Evolutionary conservation across 2,797 vertebrate species (phyloP), one percentile per base, ranked within the genome.

Genomic region (Enteromius argenteus): DNA sequence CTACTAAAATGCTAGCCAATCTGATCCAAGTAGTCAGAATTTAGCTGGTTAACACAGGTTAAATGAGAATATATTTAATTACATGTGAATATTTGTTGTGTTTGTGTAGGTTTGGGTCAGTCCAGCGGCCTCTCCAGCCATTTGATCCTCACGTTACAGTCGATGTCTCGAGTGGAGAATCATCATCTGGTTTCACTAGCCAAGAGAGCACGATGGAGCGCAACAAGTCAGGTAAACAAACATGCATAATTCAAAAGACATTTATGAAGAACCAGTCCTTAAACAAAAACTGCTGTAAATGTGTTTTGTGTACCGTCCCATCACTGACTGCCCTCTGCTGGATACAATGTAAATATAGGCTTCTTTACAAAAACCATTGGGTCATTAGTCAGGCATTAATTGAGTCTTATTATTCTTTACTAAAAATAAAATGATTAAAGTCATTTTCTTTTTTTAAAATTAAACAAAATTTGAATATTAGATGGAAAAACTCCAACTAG

Each of bases 151-250:
- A 96, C 86, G 92, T 94, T 27, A 89, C 89, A 76, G 92, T 95
- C 3, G 97, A 98, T 71, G 89, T 93, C 46, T 96, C 97, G 37
- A 97, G 96, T 5, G 97, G 96, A 11, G 96, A 97, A 64, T 96
- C 96, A 1, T 97, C 96, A 0, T 96, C 96, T 0, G 97, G 96
- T 79, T 95, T 97, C 89, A 96, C 96, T 80, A 97, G 96, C 87
- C 97, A 97, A 92, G 97, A 97, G 2, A 97, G 96, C 91, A 96
- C 96, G 21, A 96, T 96, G 94, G 97, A 98, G 88, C 94, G 96
- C 84, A 93, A 94, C 91, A 97, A 96, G 90, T 93, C 96, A 79
- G 97, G 97, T 98, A 94, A 27, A 51, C 64, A 44, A 81, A 80
- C 56, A 49, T 10, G 21, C n/a, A 30, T 30, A 56, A 75, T 23